phyloP scores from a whole-genome alignment of 2,888 invertebrate genomes.

The Zygothrica quintamaculata region DNA sequence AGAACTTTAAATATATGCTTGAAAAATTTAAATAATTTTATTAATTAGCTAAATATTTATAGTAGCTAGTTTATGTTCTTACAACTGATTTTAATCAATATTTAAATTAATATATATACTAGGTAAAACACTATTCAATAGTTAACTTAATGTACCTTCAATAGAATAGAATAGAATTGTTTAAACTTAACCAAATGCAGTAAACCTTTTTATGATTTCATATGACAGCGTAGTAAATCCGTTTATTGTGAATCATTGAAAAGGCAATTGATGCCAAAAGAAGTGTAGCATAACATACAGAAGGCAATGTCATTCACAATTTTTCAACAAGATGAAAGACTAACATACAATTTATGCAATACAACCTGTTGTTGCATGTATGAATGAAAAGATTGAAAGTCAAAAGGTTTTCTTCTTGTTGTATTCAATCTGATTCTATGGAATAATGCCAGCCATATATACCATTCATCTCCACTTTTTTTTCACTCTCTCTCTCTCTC shows the following conservation, averaged over 20 bases:
- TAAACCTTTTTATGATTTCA: too few species aligned
- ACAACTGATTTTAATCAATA: too few species aligned
- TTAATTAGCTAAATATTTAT: too few species aligned
- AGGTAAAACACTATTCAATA: too few species aligned
- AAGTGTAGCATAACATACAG: not conserved
- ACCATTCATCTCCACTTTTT: not conserved
- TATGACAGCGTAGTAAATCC: conserved; percentile 6
- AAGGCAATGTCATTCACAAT: not conserved
- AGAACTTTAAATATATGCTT: too few species aligned
- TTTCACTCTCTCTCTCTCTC: not conserved
- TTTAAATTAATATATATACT: too few species aligned
- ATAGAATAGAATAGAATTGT: too few species aligned
- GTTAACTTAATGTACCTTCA: too few species aligned
- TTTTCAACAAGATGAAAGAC: conserved; percentile 17
- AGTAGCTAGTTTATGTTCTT: too few species aligned
- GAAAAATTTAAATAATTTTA: too few species aligned
- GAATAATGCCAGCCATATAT: conserved; percentile 62
- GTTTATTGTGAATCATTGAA: conserved; percentile 1
- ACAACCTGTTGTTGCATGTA: conserved; percentile 57
- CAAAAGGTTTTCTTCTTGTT: conserved; percentile 55
- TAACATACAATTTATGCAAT: conserved; percentile 28
- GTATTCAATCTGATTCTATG: conserved; percentile 66
- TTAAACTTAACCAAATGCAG: too few species aligned
- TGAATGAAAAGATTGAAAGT: conserved; percentile 33
- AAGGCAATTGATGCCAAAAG: too few species aligned